Conservation (phyloP, 2,113 vertebrate species). For the Etheostoma cragini region DNA sequence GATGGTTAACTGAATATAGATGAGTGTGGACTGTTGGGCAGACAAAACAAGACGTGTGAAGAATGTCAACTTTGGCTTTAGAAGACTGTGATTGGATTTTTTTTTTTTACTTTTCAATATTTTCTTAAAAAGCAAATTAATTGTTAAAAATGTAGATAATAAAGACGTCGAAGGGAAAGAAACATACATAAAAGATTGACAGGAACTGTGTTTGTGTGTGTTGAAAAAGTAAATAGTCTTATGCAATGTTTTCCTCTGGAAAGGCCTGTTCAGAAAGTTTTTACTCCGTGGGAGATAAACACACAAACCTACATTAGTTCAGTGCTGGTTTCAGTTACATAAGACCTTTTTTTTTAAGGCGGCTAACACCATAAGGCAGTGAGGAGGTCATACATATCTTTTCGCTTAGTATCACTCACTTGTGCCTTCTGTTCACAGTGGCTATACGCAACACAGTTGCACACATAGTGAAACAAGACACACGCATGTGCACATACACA, state of each 20-base stretch:
- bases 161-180: not conserved
- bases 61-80: not conserved
- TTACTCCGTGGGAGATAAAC: constrained; percentile 62
- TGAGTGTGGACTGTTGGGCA: not conserved
- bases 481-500: constrained; percentile 15
- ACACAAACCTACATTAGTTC: constrained; percentile 66
- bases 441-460: constrained; percentile 24
- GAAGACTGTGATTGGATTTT: too few species aligned
- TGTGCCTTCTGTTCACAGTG: constrained; percentile 75
- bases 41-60: not conserved
- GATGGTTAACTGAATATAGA: not conserved
- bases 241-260: constrained; percentile 62
- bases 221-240: constrained; percentile 66
- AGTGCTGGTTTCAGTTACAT: constrained; percentile 61
- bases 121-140: not conserved
- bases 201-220: constrained; percentile 17
- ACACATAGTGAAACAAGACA: constrained; percentile 16
- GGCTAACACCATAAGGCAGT: constrained; percentile 60
- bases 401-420: constrained; percentile 60
- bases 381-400: constrained; percentile 64
- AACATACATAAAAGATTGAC: constrained; percentile 15
- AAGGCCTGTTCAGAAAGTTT: constrained; percentile 62
- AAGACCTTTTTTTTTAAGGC: constrained; percentile 61
- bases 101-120: not conserved
- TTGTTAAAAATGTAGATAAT: not conserved